phyloP scores from a whole-genome alignment of 2,888 invertebrate species.

The Rotaria sp. region DNA sequence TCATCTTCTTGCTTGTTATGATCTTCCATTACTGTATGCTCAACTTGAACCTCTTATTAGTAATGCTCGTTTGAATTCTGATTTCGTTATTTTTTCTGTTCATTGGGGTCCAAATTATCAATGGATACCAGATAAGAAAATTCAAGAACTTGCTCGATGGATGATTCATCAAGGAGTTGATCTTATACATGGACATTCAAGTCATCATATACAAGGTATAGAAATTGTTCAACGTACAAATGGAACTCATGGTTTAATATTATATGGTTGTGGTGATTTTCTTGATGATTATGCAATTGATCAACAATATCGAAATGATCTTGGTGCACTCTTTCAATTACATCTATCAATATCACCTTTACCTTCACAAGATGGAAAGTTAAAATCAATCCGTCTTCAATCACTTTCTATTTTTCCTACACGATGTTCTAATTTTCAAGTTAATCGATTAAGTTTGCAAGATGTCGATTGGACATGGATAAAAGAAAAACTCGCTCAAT shows the following conservation, averaged over 20 bases:
- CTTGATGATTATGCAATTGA: conserved; percentile 4
- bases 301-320: conserved; percentile 1
- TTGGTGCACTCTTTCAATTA: neutral
- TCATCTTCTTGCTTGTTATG: neutral
- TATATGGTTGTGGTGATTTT: conserved; percentile 9
- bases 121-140: neutral
- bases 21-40: neutral
- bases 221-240: neutral
- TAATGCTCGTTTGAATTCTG: neutral
- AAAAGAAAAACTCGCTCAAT: neutral
- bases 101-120: conserved; percentile 22
- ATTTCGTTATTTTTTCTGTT: neutral
- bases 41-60: neutral
- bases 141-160: neutral
- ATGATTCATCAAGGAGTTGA: neutral
- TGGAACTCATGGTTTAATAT: neutral
- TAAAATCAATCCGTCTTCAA: neutral
- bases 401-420: neutral
- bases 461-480: neutral
- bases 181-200: neutral
- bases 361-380: neutral
- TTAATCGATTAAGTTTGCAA: neutral
- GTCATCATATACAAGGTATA: neutral
- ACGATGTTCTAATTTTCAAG: conserved; percentile 5
- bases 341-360: neutral